phyloP scores from a whole-genome alignment of 2,797 vertebrate genomes.

The Meda fulgida region DNA sequence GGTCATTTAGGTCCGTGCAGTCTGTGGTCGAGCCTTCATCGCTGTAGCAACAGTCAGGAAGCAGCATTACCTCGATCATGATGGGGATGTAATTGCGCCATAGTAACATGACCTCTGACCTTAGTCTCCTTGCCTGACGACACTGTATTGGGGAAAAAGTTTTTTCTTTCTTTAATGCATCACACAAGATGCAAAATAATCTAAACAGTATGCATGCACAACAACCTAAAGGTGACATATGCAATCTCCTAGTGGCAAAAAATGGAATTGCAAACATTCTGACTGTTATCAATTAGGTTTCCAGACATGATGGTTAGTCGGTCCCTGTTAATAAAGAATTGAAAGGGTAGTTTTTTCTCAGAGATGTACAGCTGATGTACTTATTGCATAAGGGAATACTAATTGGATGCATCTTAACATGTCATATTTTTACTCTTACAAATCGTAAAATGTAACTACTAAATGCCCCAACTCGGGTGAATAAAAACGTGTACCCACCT shows the following conservation, averaged over 20 bases:
- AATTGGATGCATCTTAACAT: neutral
- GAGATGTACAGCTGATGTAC: neutral
- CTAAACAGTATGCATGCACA: slow-evolving; percentile 9
- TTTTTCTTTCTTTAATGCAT: neutral
- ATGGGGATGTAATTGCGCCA: slow-evolving; percentile 97
- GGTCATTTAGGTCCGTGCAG: slow-evolving; percentile 90
- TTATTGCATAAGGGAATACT: neutral
- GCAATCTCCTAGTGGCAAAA: neutral
- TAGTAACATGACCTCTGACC: slow-evolving; percentile 91
- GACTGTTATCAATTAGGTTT: neutral
- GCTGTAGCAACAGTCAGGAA: slow-evolving; percentile 98
- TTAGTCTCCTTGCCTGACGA: slow-evolving; percentile 91
- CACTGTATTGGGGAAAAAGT: slow-evolving; percentile 77
- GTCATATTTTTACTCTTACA: neutral
- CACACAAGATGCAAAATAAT: slow-evolving; percentile 25
- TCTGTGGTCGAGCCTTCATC: slow-evolving; percentile 92
- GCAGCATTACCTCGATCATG: slow-evolving; percentile 99
- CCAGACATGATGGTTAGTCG: neutral
- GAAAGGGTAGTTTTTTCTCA: neutral
- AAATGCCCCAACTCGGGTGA: neutral
- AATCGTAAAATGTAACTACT: neutral
- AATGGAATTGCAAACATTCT: neutral
- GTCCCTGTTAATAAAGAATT: neutral
- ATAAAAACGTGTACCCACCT: slow-evolving; percentile 75
- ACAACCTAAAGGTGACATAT: neutral